phyloP scores from a whole-genome alignment of 2,113 vertebrate genomes.

The Pachyramphus minor region DNA sequence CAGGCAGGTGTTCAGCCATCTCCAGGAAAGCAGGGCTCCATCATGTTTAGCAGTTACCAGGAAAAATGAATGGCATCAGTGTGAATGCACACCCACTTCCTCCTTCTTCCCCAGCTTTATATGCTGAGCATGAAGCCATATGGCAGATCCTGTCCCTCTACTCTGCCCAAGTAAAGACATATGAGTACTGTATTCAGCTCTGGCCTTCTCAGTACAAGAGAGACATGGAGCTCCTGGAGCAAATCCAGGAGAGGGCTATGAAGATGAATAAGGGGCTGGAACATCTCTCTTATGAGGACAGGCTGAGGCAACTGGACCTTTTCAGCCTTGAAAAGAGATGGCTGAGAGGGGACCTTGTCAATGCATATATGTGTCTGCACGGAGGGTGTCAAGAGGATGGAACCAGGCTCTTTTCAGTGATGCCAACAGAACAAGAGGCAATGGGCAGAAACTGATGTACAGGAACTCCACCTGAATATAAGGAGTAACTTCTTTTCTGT shows the following conservation, averaged over 20 bases:
- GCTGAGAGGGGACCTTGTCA: not conserved
- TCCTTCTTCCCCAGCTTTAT: not conserved
- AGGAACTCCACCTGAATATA: not conserved
- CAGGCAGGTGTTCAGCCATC: not conserved
- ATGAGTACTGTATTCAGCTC: not conserved
- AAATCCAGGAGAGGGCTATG: not conserved
- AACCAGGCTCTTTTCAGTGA: not conserved
- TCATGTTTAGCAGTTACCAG: rapidly evolving
- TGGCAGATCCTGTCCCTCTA: not conserved
- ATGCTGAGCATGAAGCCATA: not conserved
- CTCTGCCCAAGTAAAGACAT: not conserved
- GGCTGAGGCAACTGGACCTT: not conserved
- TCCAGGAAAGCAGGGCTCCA: not conserved
- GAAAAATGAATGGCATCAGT: not conserved
- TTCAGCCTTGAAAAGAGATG: not conserved
- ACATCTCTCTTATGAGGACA: not conserved
- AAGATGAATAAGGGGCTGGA: not conserved
- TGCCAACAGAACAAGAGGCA: not conserved
- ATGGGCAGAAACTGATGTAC: not conserved
- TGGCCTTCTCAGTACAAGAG: not conserved
- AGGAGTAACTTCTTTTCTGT: not conserved
- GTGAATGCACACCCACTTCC: not conserved
- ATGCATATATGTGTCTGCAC: not conserved
- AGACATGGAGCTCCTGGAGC: not conserved
- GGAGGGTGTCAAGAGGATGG: not conserved